These are phyloP conservation scores for Molossus alvarezi DNA, from an alignment of 2,797 vertebrate genomes.

Conservation along the genomic window DNA sequence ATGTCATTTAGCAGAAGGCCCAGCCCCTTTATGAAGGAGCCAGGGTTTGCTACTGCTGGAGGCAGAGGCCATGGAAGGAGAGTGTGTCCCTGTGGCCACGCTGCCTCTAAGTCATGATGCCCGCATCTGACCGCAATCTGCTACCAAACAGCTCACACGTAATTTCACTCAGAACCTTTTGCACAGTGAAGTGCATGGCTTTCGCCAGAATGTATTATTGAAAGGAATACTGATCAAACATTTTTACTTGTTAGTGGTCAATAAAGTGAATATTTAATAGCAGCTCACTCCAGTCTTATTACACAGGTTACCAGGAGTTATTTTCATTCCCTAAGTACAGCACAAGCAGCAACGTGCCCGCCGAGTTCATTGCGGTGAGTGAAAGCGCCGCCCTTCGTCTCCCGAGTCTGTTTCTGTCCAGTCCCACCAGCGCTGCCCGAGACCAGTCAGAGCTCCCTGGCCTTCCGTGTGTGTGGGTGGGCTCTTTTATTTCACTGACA, in stretches of 20 bases:
- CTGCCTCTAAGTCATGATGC: fast-evolving
- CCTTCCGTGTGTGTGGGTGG: background rate
- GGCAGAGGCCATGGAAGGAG: background rate
- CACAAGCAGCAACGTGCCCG: slow-evolving; percentile 67
- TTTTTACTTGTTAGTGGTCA: slow-evolving; percentile 15
- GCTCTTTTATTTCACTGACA: background rate
- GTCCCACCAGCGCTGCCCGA: background rate
- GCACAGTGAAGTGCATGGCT: background rate
- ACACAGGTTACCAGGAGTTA: slow-evolving; percentile 91
- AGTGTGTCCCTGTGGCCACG: background rate
- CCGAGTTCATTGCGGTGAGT: slow-evolving; percentile 91
- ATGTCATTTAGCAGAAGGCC: background rate
- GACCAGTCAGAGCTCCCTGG: background rate
- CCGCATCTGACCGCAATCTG: background rate
- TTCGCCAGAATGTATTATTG: background rate
- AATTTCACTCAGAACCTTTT: background rate
- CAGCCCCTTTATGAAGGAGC: background rate
- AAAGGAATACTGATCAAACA: background rate
- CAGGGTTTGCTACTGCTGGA: background rate
- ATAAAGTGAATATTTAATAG: slow-evolving; percentile 41
- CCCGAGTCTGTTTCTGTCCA: background rate
- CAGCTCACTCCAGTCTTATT: slow-evolving; percentile 24
- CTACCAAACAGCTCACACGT: background rate
- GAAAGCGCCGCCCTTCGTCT: background rate
- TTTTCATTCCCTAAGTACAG: slow-evolving; percentile 88